Conservation (phyloP, 1,140 invertebrate genomes). For the Phthorimaea operculella region DNA sequence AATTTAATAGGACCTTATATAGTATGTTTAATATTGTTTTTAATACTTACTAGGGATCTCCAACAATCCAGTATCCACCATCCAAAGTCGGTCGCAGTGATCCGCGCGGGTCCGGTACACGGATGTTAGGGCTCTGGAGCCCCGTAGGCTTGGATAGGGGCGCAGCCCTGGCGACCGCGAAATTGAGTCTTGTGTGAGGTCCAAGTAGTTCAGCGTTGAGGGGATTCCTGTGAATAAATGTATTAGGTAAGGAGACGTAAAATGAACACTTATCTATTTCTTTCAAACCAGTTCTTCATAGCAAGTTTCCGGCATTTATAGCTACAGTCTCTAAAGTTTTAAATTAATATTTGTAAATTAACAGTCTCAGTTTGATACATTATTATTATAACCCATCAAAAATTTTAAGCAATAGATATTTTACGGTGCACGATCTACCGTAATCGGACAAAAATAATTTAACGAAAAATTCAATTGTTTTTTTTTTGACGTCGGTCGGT, state of each 20-base stretch:
- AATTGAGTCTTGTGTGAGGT: slow-evolving; percentile 53
- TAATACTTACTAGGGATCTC: slow-evolving; percentile 52
- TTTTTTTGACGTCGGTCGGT: too few relatives aligned
- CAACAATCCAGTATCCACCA: slow-evolving; percentile 74
- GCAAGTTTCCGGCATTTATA: too few relatives aligned
- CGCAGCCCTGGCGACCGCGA: slow-evolving; percentile 65
- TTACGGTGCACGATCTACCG: too few relatives aligned
- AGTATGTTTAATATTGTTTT: too few relatives aligned
- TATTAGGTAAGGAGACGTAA: not conserved
- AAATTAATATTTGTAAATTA: too few relatives aligned
- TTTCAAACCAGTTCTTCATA: not conserved
- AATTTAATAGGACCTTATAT: too few relatives aligned
- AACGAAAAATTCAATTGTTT: too few relatives aligned
- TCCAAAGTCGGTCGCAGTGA: slow-evolving; percentile 75
- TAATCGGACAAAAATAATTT: too few relatives aligned
- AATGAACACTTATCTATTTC: slow-evolving; percentile 7
- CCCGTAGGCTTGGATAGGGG: slow-evolving; percentile 72
- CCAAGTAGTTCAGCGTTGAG: slow-evolving; percentile 75
- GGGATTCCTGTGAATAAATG: slow-evolving; percentile 65
- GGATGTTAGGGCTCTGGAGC: slow-evolving; percentile 67
- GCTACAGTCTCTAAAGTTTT: too few relatives aligned
- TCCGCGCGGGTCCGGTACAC: slow-evolving; percentile 75
- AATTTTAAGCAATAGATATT: too few relatives aligned
- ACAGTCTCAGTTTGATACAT: too few relatives aligned
- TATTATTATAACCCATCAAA: too few relatives aligned